These are phyloP conservation scores for Musca vetustissima DNA, from an alignment of 1,140 invertebrate genomes.

Conservation along the genomic window DNA sequence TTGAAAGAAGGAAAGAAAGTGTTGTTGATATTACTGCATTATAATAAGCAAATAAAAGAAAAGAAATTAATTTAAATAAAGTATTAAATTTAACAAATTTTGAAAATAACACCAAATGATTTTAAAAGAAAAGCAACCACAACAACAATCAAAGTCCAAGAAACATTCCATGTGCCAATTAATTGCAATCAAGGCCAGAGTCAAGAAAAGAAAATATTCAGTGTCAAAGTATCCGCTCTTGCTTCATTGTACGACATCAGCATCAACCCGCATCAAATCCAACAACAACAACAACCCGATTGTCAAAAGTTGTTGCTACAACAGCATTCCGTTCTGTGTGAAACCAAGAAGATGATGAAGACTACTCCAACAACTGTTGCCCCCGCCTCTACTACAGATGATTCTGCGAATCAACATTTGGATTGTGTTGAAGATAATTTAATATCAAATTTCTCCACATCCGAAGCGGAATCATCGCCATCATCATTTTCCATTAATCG, in stretches of 20 bases:
- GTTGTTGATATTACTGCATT: too few relatives aligned
- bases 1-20: too few relatives aligned
- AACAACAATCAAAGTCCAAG: not conserved
- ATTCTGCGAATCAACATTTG: not conserved
- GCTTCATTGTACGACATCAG: not conserved
- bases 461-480: not conserved
- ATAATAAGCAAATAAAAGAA: too few relatives aligned
- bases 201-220: conserved; percentile 11
- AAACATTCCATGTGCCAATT: conserved; percentile 24
- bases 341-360: conserved; percentile 26
- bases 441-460: too few relatives aligned
- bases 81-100: too few relatives aligned
- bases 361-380: not conserved
- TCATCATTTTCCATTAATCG: not conserved
- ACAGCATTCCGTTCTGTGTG: conserved; percentile 3
- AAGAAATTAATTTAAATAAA: too few relatives aligned
- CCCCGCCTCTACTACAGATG: not conserved
- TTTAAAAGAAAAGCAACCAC: not conserved
- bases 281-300: not conserved
- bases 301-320: not conserved
- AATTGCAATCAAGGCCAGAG: conserved; percentile 6
- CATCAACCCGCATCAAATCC: not conserved
- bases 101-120: not conserved
- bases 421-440: too few relatives aligned
- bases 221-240: not conserved